Base-by-base conservation (phyloP, 2,888 invertebrate species). In the Caenorhabditis auriculariae region DNA sequence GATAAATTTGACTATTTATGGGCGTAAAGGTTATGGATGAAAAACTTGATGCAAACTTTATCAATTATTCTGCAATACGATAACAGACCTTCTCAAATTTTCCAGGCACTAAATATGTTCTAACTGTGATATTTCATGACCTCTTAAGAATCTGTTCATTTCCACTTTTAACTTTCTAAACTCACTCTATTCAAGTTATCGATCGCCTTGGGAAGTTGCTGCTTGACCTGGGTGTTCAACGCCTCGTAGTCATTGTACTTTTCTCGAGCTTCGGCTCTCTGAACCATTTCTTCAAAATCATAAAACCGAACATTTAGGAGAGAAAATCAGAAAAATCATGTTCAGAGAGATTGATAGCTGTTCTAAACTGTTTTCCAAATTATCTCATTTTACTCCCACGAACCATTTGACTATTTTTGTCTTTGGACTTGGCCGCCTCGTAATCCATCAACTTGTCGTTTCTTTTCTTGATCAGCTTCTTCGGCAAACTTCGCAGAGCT, bases 371-470 rank as follows among this genome's bases (percentile, higher is more conserved):
- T n/a, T n/a, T n/a, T n/a, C n/a, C n/a, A n/a, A n/a, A n/a, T n/a
- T n/a, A n/a, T n/a, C n/a, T n/a, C 9, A 32, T 32, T 32, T 12
- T 12, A 32, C 35, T 12, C n/a, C 35, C 9, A 32, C 35, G 9
- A 5, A 66, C 66, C 64, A 35, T 60, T 44, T 66, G 65, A 27
- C 59, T 65, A 2, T 56, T 55, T 15, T 58, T 51, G 9, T 61
- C 57, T n/a, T 60, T 64, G 9, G 64, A 44, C 37, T 64, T 65
- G 4, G 74, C 76, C 7, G 65, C 69, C 39, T 77, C 78, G 44
- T 68, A 78, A 44, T 78, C 78, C 56, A 77, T 73, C 49, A 78
- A 35, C 49, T 78, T 78, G 55, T 78, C 78, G 42, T 75, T 74
- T 28, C 78, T 42, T 52, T 78, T 78, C 45, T 72, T 72, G 46